Percentiles rank a stretch among this genome's conserved stretches.
Conservation (phyloP, 2,797 vertebrate genomes). For the Coregonus ussuriensis region DNA sequence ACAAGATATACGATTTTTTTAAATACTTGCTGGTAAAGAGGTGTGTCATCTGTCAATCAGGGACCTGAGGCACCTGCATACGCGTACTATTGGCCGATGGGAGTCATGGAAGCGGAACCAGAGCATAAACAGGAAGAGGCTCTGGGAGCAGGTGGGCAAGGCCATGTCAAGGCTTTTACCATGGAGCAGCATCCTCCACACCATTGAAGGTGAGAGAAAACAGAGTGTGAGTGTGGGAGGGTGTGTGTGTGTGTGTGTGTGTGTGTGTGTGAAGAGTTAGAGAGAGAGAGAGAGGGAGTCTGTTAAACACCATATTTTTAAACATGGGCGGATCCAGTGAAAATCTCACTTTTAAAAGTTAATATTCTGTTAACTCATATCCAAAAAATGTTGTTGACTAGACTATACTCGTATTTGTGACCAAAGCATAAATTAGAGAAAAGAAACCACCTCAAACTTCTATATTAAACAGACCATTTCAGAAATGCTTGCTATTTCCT, state of each 20-base stretch:
- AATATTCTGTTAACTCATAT: too few relatives aligned
- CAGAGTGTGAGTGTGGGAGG: background rate
- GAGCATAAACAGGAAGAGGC: constrained; percentile 51
- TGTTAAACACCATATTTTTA: too few relatives aligned
- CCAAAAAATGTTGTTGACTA: too few relatives aligned
- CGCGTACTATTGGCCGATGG: constrained; percentile 59
- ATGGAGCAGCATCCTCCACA: constrained; percentile 66
- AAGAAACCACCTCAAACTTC: too few relatives aligned
- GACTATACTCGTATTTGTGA: too few relatives aligned
- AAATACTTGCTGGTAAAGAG: background rate
- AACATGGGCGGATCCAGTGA: too few relatives aligned
- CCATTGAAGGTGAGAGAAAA: constrained; percentile 67
- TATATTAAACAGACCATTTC: too few relatives aligned
- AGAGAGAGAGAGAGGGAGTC: background rate
- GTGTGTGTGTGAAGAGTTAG: too few relatives aligned
- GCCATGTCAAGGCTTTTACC: constrained; percentile 58
- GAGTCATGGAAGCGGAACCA: constrained; percentile 71
- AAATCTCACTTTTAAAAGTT: background rate
- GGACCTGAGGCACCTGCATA: constrained; percentile 63
- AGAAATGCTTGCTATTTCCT: too few relatives aligned
- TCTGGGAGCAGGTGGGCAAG: constrained; percentile 52
- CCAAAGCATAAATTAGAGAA: too few relatives aligned
- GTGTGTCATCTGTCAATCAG: constrained; percentile 50
- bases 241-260: too few relatives aligned
- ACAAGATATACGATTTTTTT: background rate